Evolutionary conservation across 2,888 invertebrate genomes (phyloP).

Genomic region (Pimpla rufipes): DNA sequence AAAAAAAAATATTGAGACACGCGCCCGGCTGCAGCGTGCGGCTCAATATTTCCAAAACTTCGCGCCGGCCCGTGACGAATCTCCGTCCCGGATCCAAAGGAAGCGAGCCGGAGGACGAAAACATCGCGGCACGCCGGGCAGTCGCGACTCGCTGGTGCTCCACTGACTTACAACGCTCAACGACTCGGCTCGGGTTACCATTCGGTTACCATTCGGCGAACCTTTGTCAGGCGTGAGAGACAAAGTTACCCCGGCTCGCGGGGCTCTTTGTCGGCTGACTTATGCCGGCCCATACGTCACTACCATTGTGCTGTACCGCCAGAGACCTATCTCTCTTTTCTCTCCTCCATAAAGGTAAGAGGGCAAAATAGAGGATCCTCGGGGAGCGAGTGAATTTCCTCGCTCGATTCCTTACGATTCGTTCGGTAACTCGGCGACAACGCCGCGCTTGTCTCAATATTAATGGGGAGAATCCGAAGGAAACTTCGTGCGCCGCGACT

Average conservation of each 20-base stretch:
- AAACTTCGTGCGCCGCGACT: not conserved
- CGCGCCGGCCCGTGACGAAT: slow-evolving; percentile 78
- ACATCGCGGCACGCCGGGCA: slow-evolving; percentile 17
- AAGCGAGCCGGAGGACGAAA: slow-evolving; percentile 34
- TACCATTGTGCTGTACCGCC: slow-evolving; percentile 70
- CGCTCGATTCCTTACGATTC: slow-evolving; percentile 44
- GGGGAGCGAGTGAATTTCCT: slow-evolving; percentile 46
- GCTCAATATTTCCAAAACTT: slow-evolving; percentile 83
- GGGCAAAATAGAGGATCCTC: slow-evolving; percentile 20
- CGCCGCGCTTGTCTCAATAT: slow-evolving; percentile 54
- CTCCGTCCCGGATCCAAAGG: slow-evolving; percentile 59
- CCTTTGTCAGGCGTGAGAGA: slow-evolving; percentile 77
- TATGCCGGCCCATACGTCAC: slow-evolving; percentile 80
- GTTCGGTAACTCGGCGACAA: slow-evolving; percentile 16
- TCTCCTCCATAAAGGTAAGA: slow-evolving; percentile 8
- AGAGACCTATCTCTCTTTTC: slow-evolving; percentile 11
- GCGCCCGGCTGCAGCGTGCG: slow-evolving; percentile 71
- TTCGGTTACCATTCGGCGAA: slow-evolving; percentile 53
- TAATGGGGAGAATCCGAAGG: slow-evolving; percentile 41
- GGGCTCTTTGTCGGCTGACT: slow-evolving; percentile 79
- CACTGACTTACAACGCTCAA: slow-evolving; percentile 58
- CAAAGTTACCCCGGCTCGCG: slow-evolving; percentile 67
- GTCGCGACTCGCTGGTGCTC: slow-evolving; percentile 65
- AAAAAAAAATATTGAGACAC: slow-evolving; percentile 81
- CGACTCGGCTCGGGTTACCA: slow-evolving; percentile 56